phyloP scores from a whole-genome alignment of 2,797 vertebrate species.

The Fistularia tabacaria region DNA sequence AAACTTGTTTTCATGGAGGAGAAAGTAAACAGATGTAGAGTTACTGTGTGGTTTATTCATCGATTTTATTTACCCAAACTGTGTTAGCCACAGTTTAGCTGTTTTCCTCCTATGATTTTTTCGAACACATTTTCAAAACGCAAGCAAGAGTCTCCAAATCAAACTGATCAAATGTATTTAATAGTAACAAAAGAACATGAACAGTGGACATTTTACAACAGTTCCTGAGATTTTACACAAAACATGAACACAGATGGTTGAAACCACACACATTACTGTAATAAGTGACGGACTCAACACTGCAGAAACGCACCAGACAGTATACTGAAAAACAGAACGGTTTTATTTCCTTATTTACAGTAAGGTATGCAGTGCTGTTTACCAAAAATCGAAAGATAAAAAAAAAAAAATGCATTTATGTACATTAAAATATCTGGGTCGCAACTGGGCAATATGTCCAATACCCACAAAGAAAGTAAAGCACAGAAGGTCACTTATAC shows the following conservation, averaged over 20 bases:
- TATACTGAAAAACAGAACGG: conserved; percentile 51
- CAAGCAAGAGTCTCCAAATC: conserved; percentile 16
- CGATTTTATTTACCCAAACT: neutral
- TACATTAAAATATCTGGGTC: conserved; percentile 58
- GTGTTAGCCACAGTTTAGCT: neutral
- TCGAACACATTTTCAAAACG: conserved; percentile 1
- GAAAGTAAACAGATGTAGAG: no score
- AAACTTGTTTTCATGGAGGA: no score
- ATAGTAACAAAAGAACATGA: conserved; percentile 71
- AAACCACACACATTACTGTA: conserved; percentile 76
- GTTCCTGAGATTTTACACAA: conserved; percentile 78
- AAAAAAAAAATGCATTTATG: conserved; percentile 59
- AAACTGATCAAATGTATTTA: conserved; percentile 65
- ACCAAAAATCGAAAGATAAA: conserved; percentile 75
- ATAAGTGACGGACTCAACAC: conserved; percentile 81
- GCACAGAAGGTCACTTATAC: conserved; percentile 82
- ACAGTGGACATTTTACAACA: conserved; percentile 67
- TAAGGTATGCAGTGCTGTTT: conserved; percentile 80
- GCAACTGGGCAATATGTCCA: conserved; percentile 77
- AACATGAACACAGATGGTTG: conserved; percentile 58
- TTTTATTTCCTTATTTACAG: conserved; percentile 67
- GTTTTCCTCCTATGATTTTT: neutral
- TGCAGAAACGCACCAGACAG: conserved; percentile 79
- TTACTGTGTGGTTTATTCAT: no score
- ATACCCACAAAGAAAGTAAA: conserved; percentile 72